These are phyloP conservation scores for Astropecten irregularis DNA, from an alignment of 53 echinoderm and acorn worm genomes.

Conservation along the genomic window DNA sequence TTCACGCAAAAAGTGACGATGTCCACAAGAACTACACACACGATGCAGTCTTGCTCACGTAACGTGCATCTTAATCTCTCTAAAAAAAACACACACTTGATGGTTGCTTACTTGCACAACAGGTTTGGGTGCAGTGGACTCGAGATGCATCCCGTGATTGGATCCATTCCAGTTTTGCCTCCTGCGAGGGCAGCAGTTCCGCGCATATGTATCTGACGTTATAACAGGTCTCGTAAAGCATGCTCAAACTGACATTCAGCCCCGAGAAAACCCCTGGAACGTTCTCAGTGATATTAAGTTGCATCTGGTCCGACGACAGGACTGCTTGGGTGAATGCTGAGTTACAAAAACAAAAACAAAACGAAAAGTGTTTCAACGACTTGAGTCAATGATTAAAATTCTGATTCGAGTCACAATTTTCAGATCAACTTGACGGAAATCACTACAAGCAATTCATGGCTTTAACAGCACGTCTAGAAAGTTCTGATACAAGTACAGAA, in stretches of 20 bases:
- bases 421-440: no score
- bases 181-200: conserved; percentile 39
- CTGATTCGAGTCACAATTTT: no score
- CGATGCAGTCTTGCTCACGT: no score
- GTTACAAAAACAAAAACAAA: background rate
- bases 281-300: conserved; percentile 29
- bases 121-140: no score
- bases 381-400: no score
- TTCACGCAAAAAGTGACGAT: no score
- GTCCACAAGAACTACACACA: no score
- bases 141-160: conserved; percentile 52
- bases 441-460: background rate
- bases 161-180: conserved; percentile 24
- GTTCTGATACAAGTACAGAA: background rate
- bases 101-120: no score
- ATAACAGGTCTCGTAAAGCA: conserved; percentile 31
- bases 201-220: conserved; percentile 42
- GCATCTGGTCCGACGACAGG: conserved; percentile 14
- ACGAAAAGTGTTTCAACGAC: no score
- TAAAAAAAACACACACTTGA: no score
- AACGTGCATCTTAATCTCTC: no score
- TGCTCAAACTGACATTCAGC: conserved; percentile 12
- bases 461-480: background rate
- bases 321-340: conserved; percentile 19
- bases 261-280: conserved; percentile 5